Percentiles rank a stretch among this genome's conserved stretches.
These are phyloP conservation scores for Drosophila nr. perissopoda DNA, from an alignment of 2,888 invertebrate species.

Conservation along the genomic window DNA sequence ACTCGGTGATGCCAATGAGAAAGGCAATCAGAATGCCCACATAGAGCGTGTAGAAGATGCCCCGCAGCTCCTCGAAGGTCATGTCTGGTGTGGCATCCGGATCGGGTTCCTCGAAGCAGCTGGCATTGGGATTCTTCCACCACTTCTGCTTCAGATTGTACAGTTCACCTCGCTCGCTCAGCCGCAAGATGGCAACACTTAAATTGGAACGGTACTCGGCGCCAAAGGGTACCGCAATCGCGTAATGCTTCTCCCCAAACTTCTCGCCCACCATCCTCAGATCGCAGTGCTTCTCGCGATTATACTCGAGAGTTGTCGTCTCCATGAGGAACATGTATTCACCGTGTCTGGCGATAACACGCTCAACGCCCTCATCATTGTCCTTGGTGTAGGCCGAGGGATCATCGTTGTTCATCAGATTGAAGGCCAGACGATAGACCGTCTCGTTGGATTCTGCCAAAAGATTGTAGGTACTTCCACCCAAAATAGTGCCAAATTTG, in stretches of 20 bases:
- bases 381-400: slow-evolving; percentile 92
- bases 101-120: slow-evolving; percentile 52
- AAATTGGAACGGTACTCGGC: slow-evolving; percentile 91
- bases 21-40: slow-evolving; percentile 90
- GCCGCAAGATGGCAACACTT: slow-evolving; percentile 94
- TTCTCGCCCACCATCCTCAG: slow-evolving; percentile 91
- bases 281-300: slow-evolving; percentile 91
- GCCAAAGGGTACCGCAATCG: slow-evolving; percentile 94
- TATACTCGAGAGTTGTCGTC: slow-evolving; percentile 96
- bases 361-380: slow-evolving; percentile 93
- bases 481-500: slow-evolving; percentile 94
- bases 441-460: slow-evolving; percentile 94
- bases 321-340: slow-evolving; percentile 98
- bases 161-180: slow-evolving; percentile 94
- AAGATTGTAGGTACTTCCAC: slow-evolving; percentile 96
- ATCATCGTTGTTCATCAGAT: slow-evolving; percentile 92
- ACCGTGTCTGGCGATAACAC: slow-evolving; percentile 90
- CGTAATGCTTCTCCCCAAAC: slow-evolving; percentile 96
- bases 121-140: slow-evolving; percentile 91
- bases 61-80: slow-evolving; percentile 90
- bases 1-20: slow-evolving; percentile 92
- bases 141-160: slow-evolving; percentile 93
- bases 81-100: slow-evolving; percentile 65
- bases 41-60: slow-evolving; percentile 94
- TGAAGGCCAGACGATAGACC: slow-evolving; percentile 94